Evolutionary conservation across 2,113 vertebrate genomes (phyloP).

Genomic region (Notothenia rossii): DNA sequence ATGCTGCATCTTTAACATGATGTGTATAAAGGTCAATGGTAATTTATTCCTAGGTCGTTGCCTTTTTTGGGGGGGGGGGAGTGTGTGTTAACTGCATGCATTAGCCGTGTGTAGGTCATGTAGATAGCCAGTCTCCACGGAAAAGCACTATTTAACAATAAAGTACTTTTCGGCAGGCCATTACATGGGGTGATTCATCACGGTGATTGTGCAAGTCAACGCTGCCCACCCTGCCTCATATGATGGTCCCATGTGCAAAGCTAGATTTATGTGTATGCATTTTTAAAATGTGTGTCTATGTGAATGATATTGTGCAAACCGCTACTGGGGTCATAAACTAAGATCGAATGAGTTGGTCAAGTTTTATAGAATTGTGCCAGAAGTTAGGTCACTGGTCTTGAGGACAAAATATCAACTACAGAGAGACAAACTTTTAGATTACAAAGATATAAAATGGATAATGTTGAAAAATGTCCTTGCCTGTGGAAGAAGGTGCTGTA

Average conservation of each 20-base stretch:
- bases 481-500: neutral
- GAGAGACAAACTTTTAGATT: neutral
- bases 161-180: slow-evolving; percentile 46
- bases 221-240: slow-evolving; percentile 52
- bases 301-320: slow-evolving; percentile 40
- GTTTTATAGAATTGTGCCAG: slow-evolving; percentile 38
- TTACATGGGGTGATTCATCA: slow-evolving; percentile 76
- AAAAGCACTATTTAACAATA: slow-evolving; percentile 58
- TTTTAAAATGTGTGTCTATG: slow-evolving; percentile 49
- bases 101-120: slow-evolving; percentile 58
- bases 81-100: slow-evolving; percentile 16
- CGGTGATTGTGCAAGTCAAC: slow-evolving; percentile 73
- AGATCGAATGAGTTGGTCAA: slow-evolving; percentile 27
- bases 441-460: neutral
- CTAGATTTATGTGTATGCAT: slow-evolving; percentile 57
- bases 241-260: slow-evolving; percentile 60
- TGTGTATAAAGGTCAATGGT: slow-evolving; percentile 43
- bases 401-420: neutral
- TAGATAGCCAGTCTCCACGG: slow-evolving; percentile 38
- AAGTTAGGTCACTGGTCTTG: slow-evolving; percentile 10
- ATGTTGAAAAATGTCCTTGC: slow-evolving; percentile 6
- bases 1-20: slow-evolving; percentile 40
- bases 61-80: neutral
- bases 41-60: slow-evolving; percentile 62
- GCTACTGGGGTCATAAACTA: slow-evolving; percentile 39